A percentile compares a stretch with the other conserved stretches of the same genome.
phyloP scores from a whole-genome alignment of 2,113 vertebrate genomes.

The Sturnira hondurensis region DNA sequence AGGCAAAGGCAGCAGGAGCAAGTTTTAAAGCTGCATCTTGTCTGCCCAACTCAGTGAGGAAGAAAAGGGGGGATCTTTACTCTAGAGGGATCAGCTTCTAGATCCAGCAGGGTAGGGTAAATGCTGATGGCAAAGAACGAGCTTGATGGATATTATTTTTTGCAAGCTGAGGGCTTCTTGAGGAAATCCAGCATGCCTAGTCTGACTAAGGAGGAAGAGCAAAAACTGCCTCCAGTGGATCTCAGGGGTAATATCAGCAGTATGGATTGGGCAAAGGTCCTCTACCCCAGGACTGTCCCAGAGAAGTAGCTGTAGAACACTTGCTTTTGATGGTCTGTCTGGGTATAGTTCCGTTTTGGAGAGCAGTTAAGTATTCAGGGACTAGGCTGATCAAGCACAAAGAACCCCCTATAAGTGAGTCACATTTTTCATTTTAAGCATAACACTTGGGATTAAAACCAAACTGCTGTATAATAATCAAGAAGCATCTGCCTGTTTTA shows the following conservation, averaged over 20 bases:
- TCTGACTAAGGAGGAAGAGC: neutral
- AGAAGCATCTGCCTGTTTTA: neutral
- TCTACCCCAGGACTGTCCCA: neutral
- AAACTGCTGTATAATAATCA: conserved; percentile 16
- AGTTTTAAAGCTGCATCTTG: neutral
- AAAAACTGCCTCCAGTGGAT: neutral
- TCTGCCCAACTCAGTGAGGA: neutral
- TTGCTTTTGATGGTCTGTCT: neutral
- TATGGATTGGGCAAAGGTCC: neutral
- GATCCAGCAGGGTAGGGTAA: neutral
- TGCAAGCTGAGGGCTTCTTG: neutral
- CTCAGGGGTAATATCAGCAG: neutral
- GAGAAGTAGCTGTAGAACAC: neutral
- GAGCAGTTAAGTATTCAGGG: neutral
- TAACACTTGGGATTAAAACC: conserved; percentile 27
- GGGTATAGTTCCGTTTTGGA: neutral
- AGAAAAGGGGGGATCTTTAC: neutral
- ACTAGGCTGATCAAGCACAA: neutral
- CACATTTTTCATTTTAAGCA: conserved; percentile 21
- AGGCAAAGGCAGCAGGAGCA: neutral
- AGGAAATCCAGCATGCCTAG: neutral
- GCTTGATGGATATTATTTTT: neutral
- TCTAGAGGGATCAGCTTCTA: neutral
- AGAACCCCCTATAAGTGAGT: neutral
- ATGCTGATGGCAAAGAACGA: neutral